Conservation (phyloP, 1,140 invertebrate species). For the Pogonus chalceus region DNA sequence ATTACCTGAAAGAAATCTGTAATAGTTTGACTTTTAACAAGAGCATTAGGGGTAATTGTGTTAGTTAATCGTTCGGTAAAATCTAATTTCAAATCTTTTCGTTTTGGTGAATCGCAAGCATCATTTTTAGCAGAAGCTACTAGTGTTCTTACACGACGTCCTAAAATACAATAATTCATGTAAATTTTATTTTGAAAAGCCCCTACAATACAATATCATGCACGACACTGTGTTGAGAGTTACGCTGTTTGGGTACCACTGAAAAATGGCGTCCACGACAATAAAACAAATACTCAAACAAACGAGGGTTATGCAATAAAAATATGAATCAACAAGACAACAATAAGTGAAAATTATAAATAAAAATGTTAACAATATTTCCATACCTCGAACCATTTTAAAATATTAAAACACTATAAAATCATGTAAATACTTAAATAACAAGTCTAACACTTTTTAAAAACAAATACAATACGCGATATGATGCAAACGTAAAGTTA, state of each 20-base stretch:
- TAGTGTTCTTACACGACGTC: conserved; percentile 6
- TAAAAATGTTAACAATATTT: too few species aligned
- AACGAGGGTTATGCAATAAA: not conserved
- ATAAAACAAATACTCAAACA: conserved; percentile 4
- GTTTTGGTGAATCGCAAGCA: conserved; percentile 4
- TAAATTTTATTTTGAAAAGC: not conserved
- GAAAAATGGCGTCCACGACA: not conserved
- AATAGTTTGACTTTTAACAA: conserved; percentile 9
- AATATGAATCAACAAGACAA: not conserved
- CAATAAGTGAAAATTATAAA: not conserved
- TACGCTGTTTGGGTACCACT: not conserved
- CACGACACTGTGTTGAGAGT: not conserved
- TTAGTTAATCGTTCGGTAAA: not conserved
- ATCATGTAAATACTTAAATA: not conserved
- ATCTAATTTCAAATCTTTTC: conserved; percentile 6
- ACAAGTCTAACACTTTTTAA: not conserved
- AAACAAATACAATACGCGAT: not conserved
- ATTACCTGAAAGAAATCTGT: conserved; percentile 16
- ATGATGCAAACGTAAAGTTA: too few species aligned
- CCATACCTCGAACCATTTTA: conserved; percentile 2
- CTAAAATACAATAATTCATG: conserved; percentile 2
- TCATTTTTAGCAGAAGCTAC: not conserved
- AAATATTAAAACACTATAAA: not conserved
- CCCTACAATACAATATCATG: not conserved
- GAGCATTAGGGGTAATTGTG: conserved; percentile 2